Base-by-base conservation (phyloP, 2,113 vertebrate species). In the Ranitomeya imitator region DNA sequence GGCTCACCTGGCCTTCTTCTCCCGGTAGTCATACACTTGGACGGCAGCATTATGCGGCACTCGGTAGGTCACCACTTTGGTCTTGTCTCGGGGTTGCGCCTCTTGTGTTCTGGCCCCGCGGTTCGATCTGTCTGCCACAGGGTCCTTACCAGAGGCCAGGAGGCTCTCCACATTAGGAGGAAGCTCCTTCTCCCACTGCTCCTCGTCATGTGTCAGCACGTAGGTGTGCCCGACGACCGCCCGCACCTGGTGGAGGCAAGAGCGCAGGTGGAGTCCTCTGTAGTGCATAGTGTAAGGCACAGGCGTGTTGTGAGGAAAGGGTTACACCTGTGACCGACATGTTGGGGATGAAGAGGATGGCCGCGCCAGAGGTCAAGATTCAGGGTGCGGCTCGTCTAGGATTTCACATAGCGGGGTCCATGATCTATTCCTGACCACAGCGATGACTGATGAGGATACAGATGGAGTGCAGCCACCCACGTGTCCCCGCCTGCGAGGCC, bases 1-100 rank as follows among this genome's bases (percentile, higher is more conserved):
- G 0, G 4, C 93, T 93, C 90, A 97, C 97, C 97, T 95, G 55
- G 97, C 96, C 55, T 52, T 93, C 91, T 97, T 97, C 91, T 96
- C 96, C 10, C 96, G 91, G 95, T 98, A 98, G 94, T 98, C 97
- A 0, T 98, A 98, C 21, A 98, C 96, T 92, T 98, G 97, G 19
- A 97, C 93, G 0, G 97, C 96, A 0, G 97, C 97, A 0, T 98
- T 98, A 93, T 98, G 97, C 0, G 97, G 97, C 0, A 98, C 96
- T 0, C 96, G 93, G 92, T 94, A 98, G 77, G 95, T 95, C 6
- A 98, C 96, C 15, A 96, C 95, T 0, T 73, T 90, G 69, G 96
- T 98, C 90, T 93, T 94, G 90, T 97, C 94, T 14, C 96, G 90
- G 0, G 8, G 3, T 1, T 0, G 0, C 0, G 0, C 18, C 0